Evolutionary conservation across 2,113 vertebrate genomes (phyloP).

Genomic region (Gavialis gangeticus): DNA sequence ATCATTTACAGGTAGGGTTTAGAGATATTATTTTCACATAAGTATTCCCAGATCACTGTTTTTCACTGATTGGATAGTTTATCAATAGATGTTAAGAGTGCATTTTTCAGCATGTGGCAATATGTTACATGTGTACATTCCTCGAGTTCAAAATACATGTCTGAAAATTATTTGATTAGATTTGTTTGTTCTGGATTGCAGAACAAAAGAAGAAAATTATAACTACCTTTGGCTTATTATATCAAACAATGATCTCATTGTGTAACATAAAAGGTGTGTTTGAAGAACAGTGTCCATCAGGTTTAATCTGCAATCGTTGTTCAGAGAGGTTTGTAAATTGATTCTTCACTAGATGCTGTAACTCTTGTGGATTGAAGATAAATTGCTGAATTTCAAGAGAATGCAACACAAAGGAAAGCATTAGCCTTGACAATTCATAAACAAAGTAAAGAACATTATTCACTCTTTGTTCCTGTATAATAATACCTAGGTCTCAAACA

Average conservation of each 20-base stretch:
- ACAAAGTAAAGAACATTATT: constrained; percentile 68
- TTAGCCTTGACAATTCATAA: constrained; percentile 69
- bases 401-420: constrained; percentile 66
- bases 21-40: background rate
- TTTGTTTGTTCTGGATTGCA: constrained; percentile 29
- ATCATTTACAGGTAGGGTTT: constrained; percentile 10
- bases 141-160: constrained; percentile 52
- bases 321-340: constrained; percentile 64
- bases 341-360: constrained; percentile 62
- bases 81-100: constrained; percentile 51
- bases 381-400: constrained; percentile 74
- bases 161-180: constrained; percentile 63
- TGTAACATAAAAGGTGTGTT: constrained; percentile 50
- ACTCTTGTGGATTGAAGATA: constrained; percentile 67
- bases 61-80: background rate
- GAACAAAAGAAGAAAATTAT: constrained; percentile 53
- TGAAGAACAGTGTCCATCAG: constrained; percentile 62
- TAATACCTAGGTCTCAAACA: constrained; percentile 46
- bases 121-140: constrained; percentile 3
- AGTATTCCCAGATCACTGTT: background rate
- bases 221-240: constrained; percentile 44
- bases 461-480: constrained; percentile 60
- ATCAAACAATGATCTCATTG: constrained; percentile 46
- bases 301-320: constrained; percentile 63
- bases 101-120: constrained; percentile 20